Conservation (phyloP, 2,113 vertebrate species). For the Salvelinus alpinus region DNA sequence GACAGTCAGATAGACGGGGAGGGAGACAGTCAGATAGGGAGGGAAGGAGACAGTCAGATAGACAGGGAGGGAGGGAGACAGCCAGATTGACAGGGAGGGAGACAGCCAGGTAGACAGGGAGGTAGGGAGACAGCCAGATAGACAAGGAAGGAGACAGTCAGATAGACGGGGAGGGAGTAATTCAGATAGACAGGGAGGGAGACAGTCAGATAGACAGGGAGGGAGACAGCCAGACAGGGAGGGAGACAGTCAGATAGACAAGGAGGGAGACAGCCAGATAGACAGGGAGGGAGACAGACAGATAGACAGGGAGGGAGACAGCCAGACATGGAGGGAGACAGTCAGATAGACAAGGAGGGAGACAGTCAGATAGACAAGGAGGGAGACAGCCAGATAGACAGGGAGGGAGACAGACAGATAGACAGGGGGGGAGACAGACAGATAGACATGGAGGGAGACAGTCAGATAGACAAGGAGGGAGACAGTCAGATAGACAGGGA, state of each 20-base stretch:
- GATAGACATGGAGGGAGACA: no score
- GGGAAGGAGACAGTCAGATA: slow-evolving; percentile 56
- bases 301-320: neutral
- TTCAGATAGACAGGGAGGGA: slow-evolving; percentile 49
- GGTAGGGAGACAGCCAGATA: slow-evolving; percentile 54
- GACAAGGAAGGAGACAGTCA: slow-evolving; percentile 49
- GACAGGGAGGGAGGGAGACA: neutral
- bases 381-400: slow-evolving; percentile 49
- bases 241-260: slow-evolving; percentile 47
- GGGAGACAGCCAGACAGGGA: neutral
- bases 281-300: neutral
- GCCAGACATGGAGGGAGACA: slow-evolving; percentile 51
- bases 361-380: slow-evolving; percentile 51
- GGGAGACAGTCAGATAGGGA: no score
- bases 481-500: neutral
- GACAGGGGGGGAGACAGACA: neutral
- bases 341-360: slow-evolving; percentile 49
- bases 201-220: slow-evolving; percentile 50
- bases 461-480: neutral
- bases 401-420: no score
- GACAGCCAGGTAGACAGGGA: neutral
- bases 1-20: slow-evolving; percentile 52
- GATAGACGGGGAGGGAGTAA: neutral
- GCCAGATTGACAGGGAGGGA: slow-evolving; percentile 51
- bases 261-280: neutral